Conservation (phyloP, 2,888 invertebrate genomes). For the Xanthia togata region DNA sequence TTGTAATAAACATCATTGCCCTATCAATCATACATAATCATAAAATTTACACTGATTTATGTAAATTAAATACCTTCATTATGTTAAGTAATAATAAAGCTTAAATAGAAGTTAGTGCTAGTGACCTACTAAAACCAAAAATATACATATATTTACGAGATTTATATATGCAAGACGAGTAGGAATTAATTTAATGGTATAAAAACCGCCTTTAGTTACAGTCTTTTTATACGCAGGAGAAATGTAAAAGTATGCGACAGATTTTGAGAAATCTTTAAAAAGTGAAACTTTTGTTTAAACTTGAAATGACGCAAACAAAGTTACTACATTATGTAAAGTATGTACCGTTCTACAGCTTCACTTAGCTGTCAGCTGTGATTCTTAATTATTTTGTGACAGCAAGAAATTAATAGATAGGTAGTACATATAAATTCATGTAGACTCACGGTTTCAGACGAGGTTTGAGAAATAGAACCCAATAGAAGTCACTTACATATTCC, state of each 20-base stretch:
- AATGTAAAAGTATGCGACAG: constrained; percentile 28
- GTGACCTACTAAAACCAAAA: not conserved
- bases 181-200: not conserved
- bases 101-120: not conserved
- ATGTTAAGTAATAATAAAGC: not conserved
- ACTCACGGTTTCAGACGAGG: not conserved
- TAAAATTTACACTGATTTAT: not conserved
- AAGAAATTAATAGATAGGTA: not conserved
- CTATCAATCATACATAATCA: not conserved
- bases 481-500: not conserved
- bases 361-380: constrained; percentile 9
- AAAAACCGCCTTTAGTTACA: not conserved
- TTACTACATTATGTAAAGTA: constrained; percentile 42
- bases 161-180: not conserved
- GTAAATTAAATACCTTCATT: not conserved
- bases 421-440: not conserved
- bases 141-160: not conserved
- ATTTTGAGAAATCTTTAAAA: constrained; percentile 55
- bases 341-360: constrained; percentile 10
- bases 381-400: not conserved
- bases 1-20: not conserved
- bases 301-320: constrained; percentile 46
- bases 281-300: constrained; percentile 65
- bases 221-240: not conserved
- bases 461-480: not conserved